phyloP scores from a whole-genome alignment of 2,888 invertebrate species.

The Bimastos eiseni region DNA sequence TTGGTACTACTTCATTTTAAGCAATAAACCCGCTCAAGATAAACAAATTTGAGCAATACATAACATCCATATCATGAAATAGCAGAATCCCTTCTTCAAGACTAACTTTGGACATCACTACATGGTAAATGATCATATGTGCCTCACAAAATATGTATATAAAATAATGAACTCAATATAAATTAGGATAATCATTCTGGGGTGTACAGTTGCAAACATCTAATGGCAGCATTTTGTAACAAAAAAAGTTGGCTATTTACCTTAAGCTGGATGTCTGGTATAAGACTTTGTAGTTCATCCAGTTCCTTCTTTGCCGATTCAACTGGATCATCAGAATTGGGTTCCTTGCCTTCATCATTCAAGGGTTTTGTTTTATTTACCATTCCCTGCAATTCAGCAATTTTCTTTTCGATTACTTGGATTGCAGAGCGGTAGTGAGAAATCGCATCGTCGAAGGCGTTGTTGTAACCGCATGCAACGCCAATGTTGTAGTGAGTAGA shows the following conservation, averaged over 20 bases:
- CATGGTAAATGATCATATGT: too few species aligned
- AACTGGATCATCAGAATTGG: slow-evolving; percentile 64
- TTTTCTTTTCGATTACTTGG: background rate
- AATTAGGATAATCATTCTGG: too few species aligned
- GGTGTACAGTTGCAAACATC: too few species aligned
- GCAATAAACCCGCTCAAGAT: too few species aligned
- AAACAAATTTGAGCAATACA: too few species aligned
- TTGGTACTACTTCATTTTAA: too few species aligned
- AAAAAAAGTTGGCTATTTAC: slow-evolving; percentile 64
- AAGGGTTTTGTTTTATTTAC: background rate
- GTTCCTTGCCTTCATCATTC: background rate
- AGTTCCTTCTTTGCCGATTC: slow-evolving; percentile 75
- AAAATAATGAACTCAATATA: too few species aligned
- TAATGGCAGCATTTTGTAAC: background rate
- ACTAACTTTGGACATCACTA: too few species aligned
- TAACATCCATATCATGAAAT: too few species aligned
- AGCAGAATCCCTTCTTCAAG: too few species aligned
- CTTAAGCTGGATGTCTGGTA: slow-evolving; percentile 86
- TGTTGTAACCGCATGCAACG: background rate
- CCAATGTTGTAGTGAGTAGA: background rate
- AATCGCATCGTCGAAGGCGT: slow-evolving; percentile 10
- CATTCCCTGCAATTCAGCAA: background rate
- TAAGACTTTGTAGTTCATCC: slow-evolving; percentile 77
- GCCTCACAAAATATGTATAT: too few species aligned
- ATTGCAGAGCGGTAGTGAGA: background rate